phyloP scores from a whole-genome alignment of 2,113 vertebrate genomes.

The zebrafish (Danio rerio) region GRCz12tu NC_133182.1:21242501-21243000 shows the following conservation, averaged over 20 bases:
- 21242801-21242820: conserved; percentile 45
- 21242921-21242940: conserved; percentile 55
- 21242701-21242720: conserved; percentile 20
- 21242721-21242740: conserved; percentile 19
- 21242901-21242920: conserved; percentile 48
- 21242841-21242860: conserved; percentile 47
- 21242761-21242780: conserved; percentile 51
- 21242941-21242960: conserved; percentile 57
- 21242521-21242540: conserved; percentile 68
- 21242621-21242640: conserved; percentile 59
- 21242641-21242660: conserved; percentile 48
- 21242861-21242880: conserved; percentile 61
- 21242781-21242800: conserved; percentile 50
- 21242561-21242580: conserved; percentile 62
- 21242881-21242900: conserved; percentile 55
- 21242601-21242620: conserved; percentile 81
- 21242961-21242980: conserved; percentile 44
- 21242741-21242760: conserved; percentile 42
- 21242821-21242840: conserved; percentile 37
- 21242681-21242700: conserved; percentile 46
- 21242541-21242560: conserved; percentile 63
- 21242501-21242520: conserved; percentile 65
- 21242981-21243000: conserved; percentile 22
- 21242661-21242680: conserved; percentile 38
- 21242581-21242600: conserved; percentile 79